Conservation (phyloP, 2,113 vertebrate species). For the Callithrix jacchus region DNA sequence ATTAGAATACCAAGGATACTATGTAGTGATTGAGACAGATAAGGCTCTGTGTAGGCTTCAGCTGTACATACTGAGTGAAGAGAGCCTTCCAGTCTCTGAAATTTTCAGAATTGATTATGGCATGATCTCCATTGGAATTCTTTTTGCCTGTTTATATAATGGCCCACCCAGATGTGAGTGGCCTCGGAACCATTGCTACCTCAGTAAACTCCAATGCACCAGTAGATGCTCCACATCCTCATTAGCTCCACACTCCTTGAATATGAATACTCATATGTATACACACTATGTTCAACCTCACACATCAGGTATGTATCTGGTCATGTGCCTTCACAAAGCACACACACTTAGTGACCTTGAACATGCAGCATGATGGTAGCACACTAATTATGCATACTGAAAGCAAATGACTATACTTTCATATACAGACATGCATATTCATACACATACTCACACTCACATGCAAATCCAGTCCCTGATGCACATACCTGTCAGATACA, state of each 20-base stretch:
- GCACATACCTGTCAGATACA: not conserved
- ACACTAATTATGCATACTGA: not conserved
- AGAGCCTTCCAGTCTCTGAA: not conserved
- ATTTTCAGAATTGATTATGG: not conserved
- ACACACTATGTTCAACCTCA: not conserved
- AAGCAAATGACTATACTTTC: not conserved
- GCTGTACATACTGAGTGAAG: not conserved
- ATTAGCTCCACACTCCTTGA: not conserved
- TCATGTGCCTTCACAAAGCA: not conserved
- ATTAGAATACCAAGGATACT: not conserved
- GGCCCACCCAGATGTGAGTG: not conserved
- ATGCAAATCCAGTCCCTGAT: not conserved
- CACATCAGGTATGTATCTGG: too few relatives aligned
- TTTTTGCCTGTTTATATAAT: too few relatives aligned
- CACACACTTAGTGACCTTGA: not conserved
- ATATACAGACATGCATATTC: not conserved
- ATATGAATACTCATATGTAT: not conserved
- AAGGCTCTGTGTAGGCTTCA: not conserved
- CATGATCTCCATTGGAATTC: not conserved
- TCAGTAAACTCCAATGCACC: not conserved
- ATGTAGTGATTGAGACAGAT: not conserved
- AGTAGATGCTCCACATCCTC: not conserved
- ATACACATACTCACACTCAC: not conserved
- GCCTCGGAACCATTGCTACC: not conserved
- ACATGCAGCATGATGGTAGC: not conserved